phyloP scores from a whole-genome alignment of 2,113 vertebrate genomes.

The Gavia stellata region DNA sequence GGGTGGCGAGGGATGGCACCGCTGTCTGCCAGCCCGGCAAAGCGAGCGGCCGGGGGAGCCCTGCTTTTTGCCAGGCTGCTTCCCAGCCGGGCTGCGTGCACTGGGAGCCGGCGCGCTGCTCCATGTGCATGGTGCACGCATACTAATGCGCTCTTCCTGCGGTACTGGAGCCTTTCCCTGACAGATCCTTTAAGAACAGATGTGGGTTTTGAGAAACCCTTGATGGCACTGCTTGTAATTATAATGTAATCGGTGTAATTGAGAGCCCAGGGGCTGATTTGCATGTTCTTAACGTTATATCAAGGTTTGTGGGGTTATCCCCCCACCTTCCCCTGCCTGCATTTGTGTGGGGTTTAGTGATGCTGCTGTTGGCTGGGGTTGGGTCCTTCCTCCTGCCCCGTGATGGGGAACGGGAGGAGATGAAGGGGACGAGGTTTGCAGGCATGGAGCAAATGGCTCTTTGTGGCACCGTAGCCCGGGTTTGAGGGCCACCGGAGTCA shows the following conservation, averaged over 20 bases:
- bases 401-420: not conserved
- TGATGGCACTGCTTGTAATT: slow-evolving; percentile 63
- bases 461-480: not conserved
- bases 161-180: slow-evolving; percentile 34
- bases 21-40: not conserved
- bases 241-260: slow-evolving; percentile 68
- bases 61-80: not conserved
- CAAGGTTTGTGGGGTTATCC: slow-evolving; percentile 28
- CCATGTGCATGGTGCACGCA: not conserved
- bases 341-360: not conserved
- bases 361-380: not conserved
- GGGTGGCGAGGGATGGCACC: rapidly evolving
- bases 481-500: not conserved
- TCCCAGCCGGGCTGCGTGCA: not conserved
- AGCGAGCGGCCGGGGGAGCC: not conserved
- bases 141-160: slow-evolving; percentile 56
- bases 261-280: slow-evolving; percentile 54
- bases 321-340: not conserved
- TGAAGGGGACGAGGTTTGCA: not conserved
- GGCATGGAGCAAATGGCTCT: rapidly evolving
- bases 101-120: not conserved
- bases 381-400: not conserved
- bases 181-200: slow-evolving; percentile 58
- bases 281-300: slow-evolving; percentile 17
- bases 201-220: slow-evolving; percentile 54